phyloP scores from a whole-genome alignment of 2,888 invertebrate genomes.

The Pammene aurita region DNA sequence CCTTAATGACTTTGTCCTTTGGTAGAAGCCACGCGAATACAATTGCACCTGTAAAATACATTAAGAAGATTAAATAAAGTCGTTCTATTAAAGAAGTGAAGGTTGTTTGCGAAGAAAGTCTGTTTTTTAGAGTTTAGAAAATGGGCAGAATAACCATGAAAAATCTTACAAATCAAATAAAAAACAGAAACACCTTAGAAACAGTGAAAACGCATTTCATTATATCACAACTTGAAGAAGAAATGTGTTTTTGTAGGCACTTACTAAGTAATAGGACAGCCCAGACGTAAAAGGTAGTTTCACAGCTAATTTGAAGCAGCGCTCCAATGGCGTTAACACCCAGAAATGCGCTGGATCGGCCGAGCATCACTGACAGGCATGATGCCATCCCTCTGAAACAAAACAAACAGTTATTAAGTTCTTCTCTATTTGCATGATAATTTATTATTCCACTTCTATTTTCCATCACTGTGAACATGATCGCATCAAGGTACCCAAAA shows the following conservation, averaged over 20 bases:
- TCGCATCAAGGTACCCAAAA: no score
- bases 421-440: not conserved
- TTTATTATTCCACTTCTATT: not conserved
- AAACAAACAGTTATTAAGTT: not conserved
- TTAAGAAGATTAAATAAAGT: conserved; percentile 11
- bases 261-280: conserved; percentile 76
- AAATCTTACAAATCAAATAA: no score
- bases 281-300: conserved; percentile 85
- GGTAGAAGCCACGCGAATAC: conserved; percentile 70
- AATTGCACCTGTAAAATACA: conserved; percentile 63
- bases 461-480: no score
- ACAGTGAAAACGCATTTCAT: no score
- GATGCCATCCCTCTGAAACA: conserved; percentile 84
- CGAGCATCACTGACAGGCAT: conserved; percentile 85
- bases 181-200: no score
- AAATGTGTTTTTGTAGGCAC: conserved; percentile 48
- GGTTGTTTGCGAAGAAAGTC: no score
- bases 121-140: no score
- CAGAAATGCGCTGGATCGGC: conserved; percentile 85
- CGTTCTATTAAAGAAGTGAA: no score
- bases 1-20: conserved; percentile 58
- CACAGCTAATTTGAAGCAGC: conserved; percentile 84
- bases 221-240: no score
- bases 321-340: conserved; percentile 86
- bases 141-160: no score